A percentile compares a stretch with the other conserved stretches of the same genome.
Evolutionary conservation across 2,113 vertebrate genomes (phyloP).

Genomic region (Macrotus californicus): DNA sequence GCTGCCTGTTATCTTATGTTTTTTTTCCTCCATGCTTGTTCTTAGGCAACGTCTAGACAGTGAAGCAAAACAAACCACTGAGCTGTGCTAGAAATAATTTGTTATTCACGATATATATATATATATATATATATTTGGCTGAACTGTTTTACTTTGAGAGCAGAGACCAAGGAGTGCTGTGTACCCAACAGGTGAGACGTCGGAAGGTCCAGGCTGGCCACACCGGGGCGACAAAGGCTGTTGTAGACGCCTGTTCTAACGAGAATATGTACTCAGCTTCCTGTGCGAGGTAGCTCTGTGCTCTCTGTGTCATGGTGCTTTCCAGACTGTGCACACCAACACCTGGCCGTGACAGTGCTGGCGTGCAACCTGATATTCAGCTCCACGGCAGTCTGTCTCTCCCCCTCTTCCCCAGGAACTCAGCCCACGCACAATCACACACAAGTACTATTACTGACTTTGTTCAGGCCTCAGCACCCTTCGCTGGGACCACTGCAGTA

Average conservation of each 20-base stretch:
- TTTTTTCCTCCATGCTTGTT: slow-evolving; percentile 15
- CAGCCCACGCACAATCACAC: neutral
- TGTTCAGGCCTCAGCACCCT: neutral
- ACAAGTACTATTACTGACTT: neutral
- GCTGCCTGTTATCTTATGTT: slow-evolving; percentile 32
- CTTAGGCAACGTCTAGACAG: slow-evolving; percentile 65
- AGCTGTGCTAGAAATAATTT: slow-evolving; percentile 49
- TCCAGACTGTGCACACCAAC: neutral
- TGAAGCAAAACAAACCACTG: slow-evolving; percentile 38
- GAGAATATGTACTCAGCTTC: neutral
- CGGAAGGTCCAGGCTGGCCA: neutral
- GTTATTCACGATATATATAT: neutral
- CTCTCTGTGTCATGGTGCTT: neutral
- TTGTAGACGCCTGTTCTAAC: neutral
- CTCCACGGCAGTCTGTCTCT: neutral
- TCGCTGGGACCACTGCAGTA: neutral
- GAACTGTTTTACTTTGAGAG: neutral
- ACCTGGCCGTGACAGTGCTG: neutral
- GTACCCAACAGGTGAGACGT: neutral
- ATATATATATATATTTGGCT: neutral
- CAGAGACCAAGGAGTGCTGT: neutral
- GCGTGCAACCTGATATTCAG: neutral
- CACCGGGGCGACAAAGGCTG: neutral
- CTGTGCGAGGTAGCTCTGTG: neutral
- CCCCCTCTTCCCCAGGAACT: neutral